Evolutionary conservation across 2,797 vertebrate species (phyloP).

Genomic region (Tiaroga cobitis): DNA sequence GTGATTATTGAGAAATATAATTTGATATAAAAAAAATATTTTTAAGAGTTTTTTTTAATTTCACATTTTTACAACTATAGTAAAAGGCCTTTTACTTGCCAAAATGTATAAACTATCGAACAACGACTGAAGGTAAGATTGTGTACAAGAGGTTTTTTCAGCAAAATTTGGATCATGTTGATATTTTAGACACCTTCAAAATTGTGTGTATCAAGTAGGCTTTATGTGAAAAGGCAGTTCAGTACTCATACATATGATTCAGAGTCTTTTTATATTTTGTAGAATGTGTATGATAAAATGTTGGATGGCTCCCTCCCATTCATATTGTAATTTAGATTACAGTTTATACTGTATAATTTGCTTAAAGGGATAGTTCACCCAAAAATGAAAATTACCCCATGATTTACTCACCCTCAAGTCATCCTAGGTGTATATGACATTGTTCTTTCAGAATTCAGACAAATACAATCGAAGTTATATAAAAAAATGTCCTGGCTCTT

Average conservation of each 20-base stretch:
- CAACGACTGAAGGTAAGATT: not conserved
- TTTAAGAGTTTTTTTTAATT: not conserved
- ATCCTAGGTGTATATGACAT: too few species aligned
- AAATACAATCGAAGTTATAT: too few species aligned
- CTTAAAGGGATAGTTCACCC: too few species aligned
- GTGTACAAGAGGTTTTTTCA: not conserved
- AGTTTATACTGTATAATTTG: too few species aligned
- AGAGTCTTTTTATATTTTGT: not conserved
- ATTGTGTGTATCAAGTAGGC: not conserved
- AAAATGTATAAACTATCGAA: not conserved
- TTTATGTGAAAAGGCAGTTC: not conserved
- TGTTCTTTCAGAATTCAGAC: too few species aligned
- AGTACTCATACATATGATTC: not conserved
- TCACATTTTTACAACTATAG: not conserved
- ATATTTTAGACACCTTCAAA: not conserved
- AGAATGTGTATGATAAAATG: not conserved
- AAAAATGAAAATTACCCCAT: too few species aligned
- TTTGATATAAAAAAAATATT: too few species aligned
- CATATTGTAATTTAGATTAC: not conserved
- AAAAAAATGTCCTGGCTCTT: too few species aligned
- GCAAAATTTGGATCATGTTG: not conserved
- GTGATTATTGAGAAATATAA: too few species aligned
- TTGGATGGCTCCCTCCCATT: not conserved
- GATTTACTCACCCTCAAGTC: too few species aligned
- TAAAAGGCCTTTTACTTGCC: not conserved